Base-by-base conservation (phyloP, 2,888 invertebrate genomes). In the Masnerella sp. region DNA sequence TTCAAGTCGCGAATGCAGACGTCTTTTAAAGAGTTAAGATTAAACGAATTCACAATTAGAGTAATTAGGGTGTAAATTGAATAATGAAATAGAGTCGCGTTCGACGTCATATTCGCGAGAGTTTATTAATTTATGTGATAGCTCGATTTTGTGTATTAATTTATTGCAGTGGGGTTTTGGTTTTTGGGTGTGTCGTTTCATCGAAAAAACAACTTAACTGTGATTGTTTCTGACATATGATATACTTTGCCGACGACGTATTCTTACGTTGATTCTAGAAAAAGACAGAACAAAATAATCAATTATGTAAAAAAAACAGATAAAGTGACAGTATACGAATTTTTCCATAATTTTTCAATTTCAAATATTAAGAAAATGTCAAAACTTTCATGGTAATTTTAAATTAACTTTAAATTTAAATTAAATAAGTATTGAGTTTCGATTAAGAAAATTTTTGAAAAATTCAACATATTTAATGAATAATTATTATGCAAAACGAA, bases 21-120 rank as follows among this genome's bases (percentile, higher is more conserved):
- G 38, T 42, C 40, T 11, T 22, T 56, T 40, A 38, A 49, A 22
- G 5, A 11, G 17, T 32, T 47, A 47, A 28, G 8, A 9, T 42
- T 67, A 67, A 56, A 42, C 32, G 7, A 47, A 40, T 67, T 56
- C 40, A 56, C 17, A 32, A 47, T 36, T 36, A 54, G 22, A 43
- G 4, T 51, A 62, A 49, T 15, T 51, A 62, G 22, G 25, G 17
- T 51, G 62, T 62, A 62, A 32, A 62, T 51, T 45, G 20, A 64
- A 36, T 15, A 28, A 28, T 20, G 12, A 30, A 47, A 40, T 64
- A 54, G 45, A 22, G 15, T 9, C 11, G 18, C 4, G 7, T 22
- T 22, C 15, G 36, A 54, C 51, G 61, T 61, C 40, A 7, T 14
- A 40, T 40, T 51, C 32, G 40, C 51, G 51, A 51, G 42, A 32